Evolutionary conservation across 2,888 invertebrate species (phyloP), one percentile per base, ranked within the genome.

Genomic region (Xiphydria camelus): DNA sequence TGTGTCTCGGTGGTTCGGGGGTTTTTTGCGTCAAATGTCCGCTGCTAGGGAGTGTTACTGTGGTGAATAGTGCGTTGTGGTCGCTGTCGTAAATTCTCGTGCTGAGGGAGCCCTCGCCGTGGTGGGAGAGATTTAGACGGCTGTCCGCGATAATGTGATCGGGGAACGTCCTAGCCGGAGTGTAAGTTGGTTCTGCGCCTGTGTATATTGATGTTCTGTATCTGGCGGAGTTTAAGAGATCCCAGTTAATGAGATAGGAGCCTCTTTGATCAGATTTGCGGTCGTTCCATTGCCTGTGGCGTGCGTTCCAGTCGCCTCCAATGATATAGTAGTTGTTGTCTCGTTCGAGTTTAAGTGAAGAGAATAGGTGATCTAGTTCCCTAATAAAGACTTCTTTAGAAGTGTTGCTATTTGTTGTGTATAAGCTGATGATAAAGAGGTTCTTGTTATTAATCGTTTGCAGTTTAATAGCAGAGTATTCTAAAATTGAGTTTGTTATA

Each of bases 21-120:
- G n/a, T n/a, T 23, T 7, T 29, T 3, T 22, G 25, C n/a, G 12
- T 5, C 14, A 22, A 25, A 6, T 37, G 31, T 5, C 41, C 39
- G 9, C 31, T 20, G 4, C 35, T 9, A 23, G 35, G 18, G 5
- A 18, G 15, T 6, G 10, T 9, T 2, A 50, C 15, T 17, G 25
- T n/a, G 29, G 20, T 17, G 3, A 19, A 15, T 1, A 49, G 17
- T 3, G 42, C 51, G 2, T n/a, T 34, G 6, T 47, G 50, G 17
- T 47, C 50, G 10, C 46, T 49, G 23, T 49, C 40, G 17, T 46
- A 49, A n/a, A n/a, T n/a, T n/a, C n/a, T 4, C 47, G 21, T 43
- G 38, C 49, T 2, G 23, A 15, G 25, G 31, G n/a, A 7, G 38
- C 19, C 0, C 9, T 22, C 9, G 34, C 9, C n/a, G n/a, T n/a